These are phyloP conservation scores for Prinia subflava DNA, from an alignment of 2,113 vertebrate genomes.

Conservation along the genomic window DNA sequence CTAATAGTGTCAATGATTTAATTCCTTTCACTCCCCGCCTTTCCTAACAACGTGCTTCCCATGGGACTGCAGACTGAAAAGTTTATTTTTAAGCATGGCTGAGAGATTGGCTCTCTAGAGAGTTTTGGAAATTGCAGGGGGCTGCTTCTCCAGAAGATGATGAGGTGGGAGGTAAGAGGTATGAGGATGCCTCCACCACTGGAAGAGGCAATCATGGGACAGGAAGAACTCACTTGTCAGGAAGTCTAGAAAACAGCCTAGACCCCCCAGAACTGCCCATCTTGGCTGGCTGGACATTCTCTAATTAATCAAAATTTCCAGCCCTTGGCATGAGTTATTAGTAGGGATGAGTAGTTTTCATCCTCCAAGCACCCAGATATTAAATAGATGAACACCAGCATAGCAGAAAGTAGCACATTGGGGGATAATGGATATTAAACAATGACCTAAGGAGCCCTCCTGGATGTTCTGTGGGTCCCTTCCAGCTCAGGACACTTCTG, in stretches of 20 bases:
- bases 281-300: not conserved
- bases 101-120: not conserved
- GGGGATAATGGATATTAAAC: not conserved
- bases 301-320: not conserved
- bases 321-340: not conserved
- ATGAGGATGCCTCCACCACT: not conserved
- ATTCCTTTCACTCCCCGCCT: not conserved
- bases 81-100: conserved; percentile 23
- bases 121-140: not conserved
- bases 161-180: not conserved
- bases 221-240: not conserved
- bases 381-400: not conserved
- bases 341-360: not conserved
- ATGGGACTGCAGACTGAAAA: not conserved
- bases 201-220: not conserved
- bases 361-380: not conserved
- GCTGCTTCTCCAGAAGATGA: not conserved
- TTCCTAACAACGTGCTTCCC: conserved; percentile 18
- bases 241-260: not conserved
- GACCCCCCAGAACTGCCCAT: not conserved
- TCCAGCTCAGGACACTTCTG: not conserved
- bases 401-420: not conserved
- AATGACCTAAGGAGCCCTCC: not conserved
- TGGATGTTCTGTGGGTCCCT: not conserved
- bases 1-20: conserved; percentile 39